Evolutionary conservation across 2,797 vertebrate species (phyloP), one percentile per base, ranked within the genome.

Genomic region (Argentina silus): DNA sequence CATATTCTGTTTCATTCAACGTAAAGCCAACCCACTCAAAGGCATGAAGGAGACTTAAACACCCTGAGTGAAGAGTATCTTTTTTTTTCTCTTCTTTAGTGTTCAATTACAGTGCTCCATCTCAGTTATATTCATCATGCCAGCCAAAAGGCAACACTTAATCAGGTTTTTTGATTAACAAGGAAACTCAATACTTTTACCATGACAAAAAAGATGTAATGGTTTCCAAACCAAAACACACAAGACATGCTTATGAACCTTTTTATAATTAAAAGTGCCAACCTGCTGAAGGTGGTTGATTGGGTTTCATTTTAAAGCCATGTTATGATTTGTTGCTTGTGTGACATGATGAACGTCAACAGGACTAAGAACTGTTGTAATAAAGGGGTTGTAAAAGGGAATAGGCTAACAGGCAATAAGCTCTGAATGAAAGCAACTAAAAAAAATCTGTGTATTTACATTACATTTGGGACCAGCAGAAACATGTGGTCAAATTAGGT

Each of bases 291-390:
- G 15, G 23, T 17, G 44, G 44, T 48, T 56, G 72, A 60, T 67
- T 43, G 14, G 51, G n/a, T 55, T 72, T 64, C 7, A 45, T 55
- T 56, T 65, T 23, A 56, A 10, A 51, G 10, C 12, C 15, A n/a
- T 66, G 10, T 60, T 42, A 19, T 10, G 53, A 48, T 11, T 44
- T 63, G 57, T 75, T 75, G 27, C 11, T 42, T 43, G 36, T 36
- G 17, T 64, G 63, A 76, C 15, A 61, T 57, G 67, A 63, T 78
- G 43, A 74, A 75, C 11, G 44, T 47, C 57, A 6, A 27, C 23
- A 36, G 17, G 56, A 14, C 10, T 19, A 43, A 42, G 43, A 14
- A 82, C 63, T 81, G 69, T 76, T 79, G 7, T 50, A 74, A 69
- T 73, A 48, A 48, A 69, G 8, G n/a, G 43, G 15, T 23, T 17